Evolutionary conservation across 2,113 vertebrate species (phyloP), one percentile per base, ranked within the genome.

Genomic region (Sisor rabdophorus): DNA sequence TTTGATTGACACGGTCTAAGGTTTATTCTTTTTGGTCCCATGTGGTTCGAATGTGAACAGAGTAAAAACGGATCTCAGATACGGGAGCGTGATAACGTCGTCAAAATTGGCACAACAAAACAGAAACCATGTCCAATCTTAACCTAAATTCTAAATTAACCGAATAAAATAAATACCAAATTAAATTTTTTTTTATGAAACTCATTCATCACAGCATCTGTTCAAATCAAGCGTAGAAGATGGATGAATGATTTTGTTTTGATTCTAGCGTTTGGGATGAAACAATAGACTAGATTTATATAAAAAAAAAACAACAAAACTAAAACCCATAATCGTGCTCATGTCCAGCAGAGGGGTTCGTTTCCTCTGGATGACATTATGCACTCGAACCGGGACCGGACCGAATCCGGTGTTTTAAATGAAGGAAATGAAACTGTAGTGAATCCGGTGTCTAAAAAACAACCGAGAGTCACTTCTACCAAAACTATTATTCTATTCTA

Each of bases 331-430:
- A 67, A 67, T 9, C 48, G 16, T 3, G 40, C 40, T 17, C 1
- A 26, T 67, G n/a, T 59, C 19, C 24, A 20, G 0, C 16, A 7
- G 54, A 10, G 32, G 2, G 4, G 26, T 73, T 19, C 13, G 47
- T 20, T 47, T 73, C 36, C 32, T 58, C 13, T 11, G 15, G 5
- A 44, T 44, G 22, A 47, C 15, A 4, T 10, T 3, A 24, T 17
- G 30, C 52, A 71, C 20, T 22, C 30, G 7, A 44, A 11, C 53
- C 52, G 40, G 52, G 32, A 3, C 32, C 7, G 32, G 3, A 36
- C 32, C 32, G 20, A 73, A 50, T 60, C 56, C 15, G 40, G 55
- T 73, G 55, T 73, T 59, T 73, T 60, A 73, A 60, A 60, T 60
- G 56, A 73, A 73, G 71, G 71, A 60, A 55, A 26, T 1, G 22